These are phyloP conservation scores for Centroberyx gerrardi DNA, from an alignment of 2,797 vertebrate species.

Conservation along the genomic window DNA sequence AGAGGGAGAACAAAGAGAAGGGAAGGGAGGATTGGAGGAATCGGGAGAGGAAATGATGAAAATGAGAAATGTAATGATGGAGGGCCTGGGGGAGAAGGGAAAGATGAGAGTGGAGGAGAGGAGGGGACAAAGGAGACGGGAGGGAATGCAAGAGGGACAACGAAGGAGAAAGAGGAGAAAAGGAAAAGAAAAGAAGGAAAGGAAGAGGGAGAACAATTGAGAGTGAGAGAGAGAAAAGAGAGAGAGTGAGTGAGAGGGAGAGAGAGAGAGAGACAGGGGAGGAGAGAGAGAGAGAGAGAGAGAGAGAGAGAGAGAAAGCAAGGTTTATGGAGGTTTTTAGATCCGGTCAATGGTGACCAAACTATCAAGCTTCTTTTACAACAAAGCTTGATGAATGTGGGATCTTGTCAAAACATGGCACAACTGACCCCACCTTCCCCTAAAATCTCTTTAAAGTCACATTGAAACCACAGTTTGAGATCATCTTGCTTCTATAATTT, in stretches of 20 bases:
- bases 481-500: too few relatives aligned
- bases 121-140: not conserved
- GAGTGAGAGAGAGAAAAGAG: too few relatives aligned
- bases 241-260: not conserved
- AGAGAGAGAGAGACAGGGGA: too few relatives aligned
- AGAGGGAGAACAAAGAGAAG: not conserved
- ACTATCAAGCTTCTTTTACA: constrained; percentile 28
- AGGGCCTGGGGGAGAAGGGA: too few relatives aligned
- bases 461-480: too few relatives aligned
- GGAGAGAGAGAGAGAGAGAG: constrained; percentile 15
- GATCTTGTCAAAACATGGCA: not conserved
- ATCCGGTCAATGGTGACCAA: constrained; percentile 17
- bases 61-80: too few relatives aligned
- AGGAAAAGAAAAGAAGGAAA: not conserved
- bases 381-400: constrained; percentile 17
- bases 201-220: constrained; percentile 3
- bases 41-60: too few relatives aligned
- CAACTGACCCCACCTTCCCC: not conserved
- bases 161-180: not conserved
- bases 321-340: constrained; percentile 22
- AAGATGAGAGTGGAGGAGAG: too few relatives aligned
- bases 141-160: constrained; percentile 2
- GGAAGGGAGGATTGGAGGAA: not conserved
- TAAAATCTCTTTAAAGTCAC: not conserved
- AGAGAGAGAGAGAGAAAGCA: constrained; percentile 20